phyloP scores from a whole-genome alignment of 2,797 vertebrate species.

The Cuniculus paca region DNA sequence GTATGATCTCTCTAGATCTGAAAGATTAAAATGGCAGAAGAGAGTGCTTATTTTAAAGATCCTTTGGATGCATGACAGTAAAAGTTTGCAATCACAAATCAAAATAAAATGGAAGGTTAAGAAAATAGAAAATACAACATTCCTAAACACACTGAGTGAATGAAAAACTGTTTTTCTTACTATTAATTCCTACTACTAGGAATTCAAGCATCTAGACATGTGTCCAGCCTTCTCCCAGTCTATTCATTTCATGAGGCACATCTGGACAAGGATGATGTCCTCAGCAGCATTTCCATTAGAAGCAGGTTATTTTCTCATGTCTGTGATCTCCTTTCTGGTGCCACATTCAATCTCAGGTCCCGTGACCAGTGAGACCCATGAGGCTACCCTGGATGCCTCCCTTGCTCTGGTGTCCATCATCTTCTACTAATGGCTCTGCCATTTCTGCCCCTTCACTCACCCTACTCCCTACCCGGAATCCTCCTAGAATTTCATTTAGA shows the following conservation, averaged over 20 bases:
- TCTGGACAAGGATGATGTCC: background rate
- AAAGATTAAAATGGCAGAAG: background rate
- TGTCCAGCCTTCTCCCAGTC: background rate
- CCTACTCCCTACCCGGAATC: background rate
- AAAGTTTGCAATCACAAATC: background rate
- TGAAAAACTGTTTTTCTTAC: background rate
- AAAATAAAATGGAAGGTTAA: constrained; percentile 8
- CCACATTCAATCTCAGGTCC: background rate
- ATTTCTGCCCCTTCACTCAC: background rate
- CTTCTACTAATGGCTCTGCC: background rate
- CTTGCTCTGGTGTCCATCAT: background rate
- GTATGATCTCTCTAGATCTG: background rate
- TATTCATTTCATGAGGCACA: background rate
- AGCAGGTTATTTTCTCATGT: background rate
- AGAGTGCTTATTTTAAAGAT: background rate
- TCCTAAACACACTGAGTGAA: background rate
- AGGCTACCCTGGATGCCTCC: background rate
- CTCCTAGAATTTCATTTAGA: background rate
- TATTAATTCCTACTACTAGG: background rate
- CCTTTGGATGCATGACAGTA: background rate
- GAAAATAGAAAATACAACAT: background rate
- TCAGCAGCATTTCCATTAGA: background rate
- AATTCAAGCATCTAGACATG: background rate
- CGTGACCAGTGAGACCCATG: fast-evolving
- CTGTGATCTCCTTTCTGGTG: background rate